Evolutionary conservation across 1,140 invertebrate genomes (phyloP), one percentile per base, ranked within the genome.

Genomic region (Dendrolimus kikuchii): DNA sequence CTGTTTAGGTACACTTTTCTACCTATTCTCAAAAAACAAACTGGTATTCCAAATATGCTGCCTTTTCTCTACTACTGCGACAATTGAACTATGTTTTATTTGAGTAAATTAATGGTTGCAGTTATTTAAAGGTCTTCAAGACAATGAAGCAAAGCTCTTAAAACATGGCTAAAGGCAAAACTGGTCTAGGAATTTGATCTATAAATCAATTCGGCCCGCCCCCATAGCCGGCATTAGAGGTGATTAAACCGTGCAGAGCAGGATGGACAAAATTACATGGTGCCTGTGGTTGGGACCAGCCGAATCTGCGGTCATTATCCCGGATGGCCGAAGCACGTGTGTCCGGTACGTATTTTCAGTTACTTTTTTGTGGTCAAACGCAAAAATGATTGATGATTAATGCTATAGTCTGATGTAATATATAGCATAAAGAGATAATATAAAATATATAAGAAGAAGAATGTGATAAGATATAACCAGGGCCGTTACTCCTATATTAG

Each of bases 261-360:
- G 76, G 78, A 78, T 74, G 76, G 71, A 68, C 71, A 62, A 74
- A 81, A 81, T 81, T 79, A 79, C 62, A 76, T 65, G 72, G 65
- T 70, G 48, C 53, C 68, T 38, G 57, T 59, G 61, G 59, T 66
- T 61, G 62, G 66, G 63, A 53, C 63, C 66, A 62, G 60, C 54
- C 60, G 68, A 64, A 59, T 67, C 51, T 51, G 49, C 55, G 68
- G 66, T 68, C 66, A 65, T 71, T 66, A 68, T 66, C 48, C 63
- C 52, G 41, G 36, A 47, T 57, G 47, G 39, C 23, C 23, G 38
- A 38, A 52, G 44, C 57, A 58, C 55, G 60, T 59, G 40, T 51
- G 49, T 7, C 44, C 38, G 9, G 40, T 7, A 10, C 37, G 3
- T 23, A 23, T 23, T 23, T 23, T 23, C 23, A 23, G 23, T 23